Evolutionary conservation across 2,797 vertebrate genomes (phyloP).

Genomic region (Acrocephalus scirpaceus): DNA sequence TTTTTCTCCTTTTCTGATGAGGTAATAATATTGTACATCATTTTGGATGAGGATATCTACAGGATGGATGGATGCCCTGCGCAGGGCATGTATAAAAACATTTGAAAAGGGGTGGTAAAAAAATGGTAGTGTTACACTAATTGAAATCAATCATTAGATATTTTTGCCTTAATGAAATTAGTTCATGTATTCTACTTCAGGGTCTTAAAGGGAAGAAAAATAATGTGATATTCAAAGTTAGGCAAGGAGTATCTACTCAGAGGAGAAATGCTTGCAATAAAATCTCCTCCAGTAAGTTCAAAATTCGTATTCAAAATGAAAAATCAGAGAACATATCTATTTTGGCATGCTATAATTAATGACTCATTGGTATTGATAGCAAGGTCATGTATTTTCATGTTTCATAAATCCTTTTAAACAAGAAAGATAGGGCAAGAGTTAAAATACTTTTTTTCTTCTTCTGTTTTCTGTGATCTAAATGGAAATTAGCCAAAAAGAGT

Average conservation of each 20-base stretch:
- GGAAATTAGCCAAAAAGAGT: background rate
- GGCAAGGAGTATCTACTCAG: background rate
- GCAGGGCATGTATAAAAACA: background rate
- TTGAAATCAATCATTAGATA: background rate
- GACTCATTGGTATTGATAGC: background rate
- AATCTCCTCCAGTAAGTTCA: background rate
- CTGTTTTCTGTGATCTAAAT: background rate
- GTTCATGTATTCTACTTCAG: background rate
- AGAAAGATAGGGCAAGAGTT: background rate
- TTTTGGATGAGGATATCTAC: background rate
- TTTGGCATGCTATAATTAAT: background rate
- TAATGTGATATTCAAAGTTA: background rate
- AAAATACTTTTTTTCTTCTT: background rate
- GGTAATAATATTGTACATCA: background rate
- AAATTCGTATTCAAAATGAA: background rate
- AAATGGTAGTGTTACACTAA: background rate
- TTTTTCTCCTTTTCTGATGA: background rate
- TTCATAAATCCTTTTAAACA: background rate
- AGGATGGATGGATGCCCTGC: background rate
- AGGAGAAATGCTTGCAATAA: background rate
- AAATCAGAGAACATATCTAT: background rate
- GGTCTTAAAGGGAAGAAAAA: background rate
- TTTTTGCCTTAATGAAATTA: background rate
- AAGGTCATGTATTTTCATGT: background rate
- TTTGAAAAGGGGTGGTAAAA: background rate